Evolutionary conservation across 1,140 invertebrate genomes (phyloP), one percentile per base, ranked within the genome.

Genomic region (Protaetia brevitarsis): DNA sequence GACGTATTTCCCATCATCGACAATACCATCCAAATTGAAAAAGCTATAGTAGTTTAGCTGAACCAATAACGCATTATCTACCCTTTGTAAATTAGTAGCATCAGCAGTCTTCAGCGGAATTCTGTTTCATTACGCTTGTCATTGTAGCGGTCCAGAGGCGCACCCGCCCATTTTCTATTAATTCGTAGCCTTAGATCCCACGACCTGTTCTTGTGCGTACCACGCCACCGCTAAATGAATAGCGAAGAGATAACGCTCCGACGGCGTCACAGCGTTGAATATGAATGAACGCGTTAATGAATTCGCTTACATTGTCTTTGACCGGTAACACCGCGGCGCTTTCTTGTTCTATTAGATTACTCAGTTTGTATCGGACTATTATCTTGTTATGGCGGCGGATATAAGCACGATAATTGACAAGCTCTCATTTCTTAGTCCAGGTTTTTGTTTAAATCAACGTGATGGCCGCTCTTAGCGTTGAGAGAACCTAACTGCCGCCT

Each of bases 211-310:
- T 61, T 61, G 31, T 61, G 31, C 34, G 26, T 41, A 45, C 62
- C 21, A 19, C 62, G n/a, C n/a, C n/a, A n/a, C 34, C 36, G 28
- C 36, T 16, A 16, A 56, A 29, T 27, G 29, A 29, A 64, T 34
- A 56, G 41, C 30, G 27, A 64, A 41, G 62, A 45, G 62, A 51
- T 26, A 45, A 6, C 37, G 23, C 36, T 11, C 13, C 3, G 63
- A 64, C 36, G 16, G 36, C 27, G 19, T 30, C 34, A 30, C 29
- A 29, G 45, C 29, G 13, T 59, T 64, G 63, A 64, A 64, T 64
- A 64, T 64, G 63, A 64, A 64, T 64, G 63, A 64, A 64, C 63
- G 27, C 45, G 41, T 21, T 64, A 64, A 64, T 64, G 63, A 64
- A 64, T 64, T 64, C 63, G 41, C 63, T 64, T 64, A 64, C 27